Conservation (phyloP, 2,888 invertebrate genomes). For the Dicycla oo region DNA sequence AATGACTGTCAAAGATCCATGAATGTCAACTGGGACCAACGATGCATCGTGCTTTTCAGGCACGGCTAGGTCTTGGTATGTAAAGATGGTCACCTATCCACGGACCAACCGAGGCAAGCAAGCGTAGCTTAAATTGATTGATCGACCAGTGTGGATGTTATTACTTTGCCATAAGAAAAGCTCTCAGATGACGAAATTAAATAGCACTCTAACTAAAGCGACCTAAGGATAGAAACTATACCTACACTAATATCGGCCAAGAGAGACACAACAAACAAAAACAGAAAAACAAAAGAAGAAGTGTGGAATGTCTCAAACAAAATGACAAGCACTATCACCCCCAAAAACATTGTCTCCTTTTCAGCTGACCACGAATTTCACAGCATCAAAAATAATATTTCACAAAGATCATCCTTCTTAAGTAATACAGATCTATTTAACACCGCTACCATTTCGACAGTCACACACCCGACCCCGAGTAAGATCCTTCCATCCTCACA, state of each 20-base stretch:
- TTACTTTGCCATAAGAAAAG: too few relatives aligned
- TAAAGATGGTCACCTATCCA: too few relatives aligned
- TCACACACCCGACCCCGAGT: conserved; percentile 73
- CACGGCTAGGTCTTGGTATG: too few relatives aligned
- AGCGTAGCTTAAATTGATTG: too few relatives aligned
- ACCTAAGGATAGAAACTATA: not conserved
- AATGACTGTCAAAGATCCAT: too few relatives aligned
- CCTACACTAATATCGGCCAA: not conserved
- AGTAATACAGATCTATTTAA: conserved; percentile 67
- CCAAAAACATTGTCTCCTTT: not conserved
- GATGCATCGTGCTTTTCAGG: too few relatives aligned
- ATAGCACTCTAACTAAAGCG: not conserved
- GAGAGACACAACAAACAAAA: not conserved
- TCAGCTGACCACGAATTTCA: conserved; percentile 14
- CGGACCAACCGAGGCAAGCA: too few relatives aligned
- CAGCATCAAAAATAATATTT: conserved; percentile 29
- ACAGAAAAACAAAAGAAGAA: too few relatives aligned
- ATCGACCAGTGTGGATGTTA: too few relatives aligned
- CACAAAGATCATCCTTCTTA: conserved; percentile 50
- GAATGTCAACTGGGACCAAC: too few relatives aligned
- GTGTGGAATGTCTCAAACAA: not conserved
- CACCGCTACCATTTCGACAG: conserved; percentile 58
- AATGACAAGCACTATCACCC: conserved; percentile 9
- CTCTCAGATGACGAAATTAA: not conserved
- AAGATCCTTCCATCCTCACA: conserved; percentile 79